Evolutionary conservation across 2,113 vertebrate species (phyloP).

Genomic region (Cinclus cinclus): DNA sequence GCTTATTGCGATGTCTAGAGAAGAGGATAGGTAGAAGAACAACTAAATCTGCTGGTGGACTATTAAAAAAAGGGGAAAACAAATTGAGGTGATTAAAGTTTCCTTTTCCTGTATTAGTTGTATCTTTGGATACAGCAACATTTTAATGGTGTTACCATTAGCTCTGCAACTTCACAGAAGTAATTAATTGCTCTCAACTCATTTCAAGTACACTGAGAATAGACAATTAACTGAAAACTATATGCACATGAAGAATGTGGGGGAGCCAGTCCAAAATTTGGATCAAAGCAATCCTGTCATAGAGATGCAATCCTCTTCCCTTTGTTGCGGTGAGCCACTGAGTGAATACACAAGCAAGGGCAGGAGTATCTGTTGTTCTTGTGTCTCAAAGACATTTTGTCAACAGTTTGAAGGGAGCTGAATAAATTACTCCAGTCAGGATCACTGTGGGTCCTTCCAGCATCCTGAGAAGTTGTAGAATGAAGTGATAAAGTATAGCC

Average conservation of each 20-base stretch:
- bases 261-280: background rate
- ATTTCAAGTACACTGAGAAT: background rate
- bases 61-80: background rate
- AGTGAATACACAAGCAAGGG: background rate
- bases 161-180: background rate
- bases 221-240: background rate
- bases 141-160: background rate
- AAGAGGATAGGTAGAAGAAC: background rate
- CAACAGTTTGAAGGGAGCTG: background rate
- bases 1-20: background rate
- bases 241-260: fast-evolving
- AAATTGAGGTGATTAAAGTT: background rate
- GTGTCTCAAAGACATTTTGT: background rate
- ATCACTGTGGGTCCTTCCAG: background rate
- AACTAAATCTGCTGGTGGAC: background rate
- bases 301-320: background rate
- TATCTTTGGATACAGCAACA: background rate
- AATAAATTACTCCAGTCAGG: background rate
- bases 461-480: background rate
- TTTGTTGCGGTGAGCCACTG: background rate
- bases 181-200: background rate
- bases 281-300: background rate
- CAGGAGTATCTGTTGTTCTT: background rate
- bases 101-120: background rate
- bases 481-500: background rate